phyloP scores from a whole-genome alignment of 2,113 vertebrate species.

The Corythornis vintsioides region DNA sequence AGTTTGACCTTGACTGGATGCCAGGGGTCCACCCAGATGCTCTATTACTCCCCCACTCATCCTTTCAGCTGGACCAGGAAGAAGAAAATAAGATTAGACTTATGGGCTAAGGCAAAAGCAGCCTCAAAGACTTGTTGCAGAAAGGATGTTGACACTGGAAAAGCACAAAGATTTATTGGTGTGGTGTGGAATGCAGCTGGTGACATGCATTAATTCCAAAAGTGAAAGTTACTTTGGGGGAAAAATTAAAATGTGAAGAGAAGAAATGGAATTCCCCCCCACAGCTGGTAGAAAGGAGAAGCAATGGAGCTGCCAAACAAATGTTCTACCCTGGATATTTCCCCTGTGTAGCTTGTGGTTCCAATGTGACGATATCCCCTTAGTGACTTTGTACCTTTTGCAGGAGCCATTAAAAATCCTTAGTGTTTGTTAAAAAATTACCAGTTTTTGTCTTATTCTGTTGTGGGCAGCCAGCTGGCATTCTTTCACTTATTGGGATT shows the following conservation, averaged over 20 bases:
- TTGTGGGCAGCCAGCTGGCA: slow-evolving; percentile 61
- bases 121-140: neutral
- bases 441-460: neutral
- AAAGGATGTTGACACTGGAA: neutral
- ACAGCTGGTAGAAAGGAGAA: neutral
- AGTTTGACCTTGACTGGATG: no score
- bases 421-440: neutral
- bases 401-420: neutral
- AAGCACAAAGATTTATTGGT: neutral
- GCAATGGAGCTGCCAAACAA: neutral
- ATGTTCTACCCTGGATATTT: neutral
- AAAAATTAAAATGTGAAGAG: neutral
- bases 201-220: neutral
- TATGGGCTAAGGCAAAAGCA: no score
- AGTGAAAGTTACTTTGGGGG: neutral
- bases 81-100: no score
- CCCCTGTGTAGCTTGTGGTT: neutral
- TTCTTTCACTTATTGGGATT: neutral
- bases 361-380: neutral
- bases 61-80: no score
- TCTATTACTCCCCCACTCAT: no score
- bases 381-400: neutral
- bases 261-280: neutral
- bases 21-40: no score
- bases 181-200: neutral